phyloP scores from a whole-genome alignment of 2,888 invertebrate species.

The Congeria kusceri region DNA sequence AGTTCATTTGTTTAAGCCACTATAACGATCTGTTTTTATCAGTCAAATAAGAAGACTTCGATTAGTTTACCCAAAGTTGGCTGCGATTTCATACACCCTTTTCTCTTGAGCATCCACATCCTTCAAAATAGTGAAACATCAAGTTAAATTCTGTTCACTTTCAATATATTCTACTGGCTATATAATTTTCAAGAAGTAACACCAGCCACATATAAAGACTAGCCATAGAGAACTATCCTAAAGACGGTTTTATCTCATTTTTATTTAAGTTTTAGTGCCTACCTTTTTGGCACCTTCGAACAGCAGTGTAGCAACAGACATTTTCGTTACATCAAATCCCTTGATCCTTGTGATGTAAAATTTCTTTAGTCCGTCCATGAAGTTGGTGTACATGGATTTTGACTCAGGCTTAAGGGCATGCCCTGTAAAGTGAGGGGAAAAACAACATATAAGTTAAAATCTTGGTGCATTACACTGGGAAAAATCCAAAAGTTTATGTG shows the following conservation, averaged over 20 bases:
- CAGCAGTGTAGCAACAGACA: constrained; percentile 96
- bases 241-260: too few relatives aligned
- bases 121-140: constrained; percentile 73
- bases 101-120: constrained; percentile 92
- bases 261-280: too few relatives aligned
- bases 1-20: too few relatives aligned
- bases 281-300: constrained; percentile 91
- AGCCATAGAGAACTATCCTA: too few relatives aligned
- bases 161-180: too few relatives aligned
- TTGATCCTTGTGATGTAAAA: constrained; percentile 95
- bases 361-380: constrained; percentile 93
- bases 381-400: constrained; percentile 88
- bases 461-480: too few relatives aligned
- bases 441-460: background rate
- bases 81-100: constrained; percentile 92
- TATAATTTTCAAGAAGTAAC: too few relatives aligned
- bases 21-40: too few relatives aligned
- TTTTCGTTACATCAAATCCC: constrained; percentile 91
- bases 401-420: constrained; percentile 86
- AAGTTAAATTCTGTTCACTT: too few relatives aligned
- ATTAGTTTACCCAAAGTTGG: constrained; percentile 87
- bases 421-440: constrained; percentile 82
- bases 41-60: too few relatives aligned
- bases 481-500: too few relatives aligned
- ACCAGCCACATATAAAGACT: too few relatives aligned